phyloP scores from a whole-genome alignment of 1,140 invertebrate genomes.

The Brachionus manjavacas region DNA sequence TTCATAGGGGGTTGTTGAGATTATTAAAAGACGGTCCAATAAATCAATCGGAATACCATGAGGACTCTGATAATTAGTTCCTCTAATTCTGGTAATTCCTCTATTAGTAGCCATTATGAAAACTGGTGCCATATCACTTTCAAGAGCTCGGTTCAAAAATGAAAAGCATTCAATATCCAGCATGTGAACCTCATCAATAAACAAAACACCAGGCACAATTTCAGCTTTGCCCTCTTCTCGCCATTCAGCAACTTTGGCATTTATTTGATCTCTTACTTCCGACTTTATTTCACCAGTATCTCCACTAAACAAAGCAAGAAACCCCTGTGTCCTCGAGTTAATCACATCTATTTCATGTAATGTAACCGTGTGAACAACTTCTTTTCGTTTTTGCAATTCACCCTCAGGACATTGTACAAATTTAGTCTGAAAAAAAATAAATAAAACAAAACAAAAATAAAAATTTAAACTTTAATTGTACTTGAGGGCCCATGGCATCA shows the following conservation, averaged over 20 bases:
- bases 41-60: constrained; percentile 95
- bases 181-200: constrained; percentile 81
- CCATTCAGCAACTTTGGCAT: constrained; percentile 96
- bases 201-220: constrained; percentile 84
- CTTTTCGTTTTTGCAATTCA: constrained; percentile 95
- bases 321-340: constrained; percentile 91
- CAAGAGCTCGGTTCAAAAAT: constrained; percentile 88
- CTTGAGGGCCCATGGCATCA: constrained; percentile 83
- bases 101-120: constrained; percentile 99
- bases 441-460: neutral
- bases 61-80: constrained; percentile 84
- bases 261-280: constrained; percentile 95
- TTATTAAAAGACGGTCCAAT: constrained; percentile 89
- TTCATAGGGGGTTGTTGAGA: constrained; percentile 79
- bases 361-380: constrained; percentile 95
- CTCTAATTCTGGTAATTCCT: constrained; percentile 88
- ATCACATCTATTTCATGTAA: constrained; percentile 99
- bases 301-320: constrained; percentile 90
- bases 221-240: constrained; percentile 97
- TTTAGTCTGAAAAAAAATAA: constrained; percentile 61
- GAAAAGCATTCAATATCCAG: constrained; percentile 98
- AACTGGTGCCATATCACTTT: constrained; percentile 92
- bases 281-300: constrained; percentile 98
- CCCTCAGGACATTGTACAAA: constrained; percentile 98
- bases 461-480: constrained; percentile 58